Evolutionary conservation across 2,797 vertebrate genomes (phyloP).

Genomic region (Podarcis siculus): DNA sequence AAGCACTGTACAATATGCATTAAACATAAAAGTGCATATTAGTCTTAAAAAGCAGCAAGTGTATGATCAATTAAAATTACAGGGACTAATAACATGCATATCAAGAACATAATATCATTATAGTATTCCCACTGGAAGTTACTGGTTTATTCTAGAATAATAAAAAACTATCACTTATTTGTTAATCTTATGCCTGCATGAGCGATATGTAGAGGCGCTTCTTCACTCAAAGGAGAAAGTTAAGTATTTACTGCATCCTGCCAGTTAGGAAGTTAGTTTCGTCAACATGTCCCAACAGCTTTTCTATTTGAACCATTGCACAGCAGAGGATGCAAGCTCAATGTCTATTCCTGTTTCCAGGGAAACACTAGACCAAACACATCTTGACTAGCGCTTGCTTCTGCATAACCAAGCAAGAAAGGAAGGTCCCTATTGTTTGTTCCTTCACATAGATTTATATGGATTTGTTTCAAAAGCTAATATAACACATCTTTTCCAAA

Average conservation of each 20-base stretch:
- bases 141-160: not conserved
- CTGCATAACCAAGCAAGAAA: not conserved
- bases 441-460: not conserved
- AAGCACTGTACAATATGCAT: not conserved
- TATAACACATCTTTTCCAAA: no score
- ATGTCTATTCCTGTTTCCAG: not conserved
- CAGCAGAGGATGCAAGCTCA: not conserved
- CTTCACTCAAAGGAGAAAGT: constrained; percentile 53
- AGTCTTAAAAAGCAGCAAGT: not conserved
- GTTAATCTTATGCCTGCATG: not conserved
- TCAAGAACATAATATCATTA: not conserved
- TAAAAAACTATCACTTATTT: no score
- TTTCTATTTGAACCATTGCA: not conserved
- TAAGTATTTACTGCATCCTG: not conserved
- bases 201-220: not conserved
- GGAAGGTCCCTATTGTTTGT: not conserved
- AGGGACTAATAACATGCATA: not conserved
- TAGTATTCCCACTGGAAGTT: not conserved
- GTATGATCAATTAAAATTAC: not conserved
- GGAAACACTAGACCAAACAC: not conserved
- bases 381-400: not conserved
- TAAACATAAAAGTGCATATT: not conserved
- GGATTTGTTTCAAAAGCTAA: not conserved
- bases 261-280: constrained; percentile 35
- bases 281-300: not conserved